Evolutionary conservation across 2,797 vertebrate genomes (phyloP), one percentile per base, ranked within the genome.

Genomic region (Melanotaenia trifasciata): DNA sequence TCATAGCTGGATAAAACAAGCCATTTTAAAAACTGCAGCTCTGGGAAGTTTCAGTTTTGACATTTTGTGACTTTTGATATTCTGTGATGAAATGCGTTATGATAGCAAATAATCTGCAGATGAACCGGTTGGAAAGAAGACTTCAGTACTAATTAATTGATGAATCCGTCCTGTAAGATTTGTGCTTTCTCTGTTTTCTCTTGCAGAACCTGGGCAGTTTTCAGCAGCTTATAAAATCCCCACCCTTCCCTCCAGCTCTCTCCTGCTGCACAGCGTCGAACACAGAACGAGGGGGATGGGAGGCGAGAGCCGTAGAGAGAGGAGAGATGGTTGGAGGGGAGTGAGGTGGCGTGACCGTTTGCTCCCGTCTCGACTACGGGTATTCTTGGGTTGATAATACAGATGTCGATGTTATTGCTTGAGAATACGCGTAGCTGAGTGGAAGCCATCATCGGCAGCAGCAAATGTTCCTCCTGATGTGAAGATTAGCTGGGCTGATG

Each of bases 321-420:
- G 67, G 78, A 83, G 83, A 78, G 87, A 57, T 57, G 80, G 81
- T 45, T 87, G 86, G 87, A 88, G 90, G 87, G 87, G 85, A 85
- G 89, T 20, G 80, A 84, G 80, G 90, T 89, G 84, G 88, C 57
- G 43, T 75, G 69, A 51, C 84, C 62, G 71, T 85, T 80, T 89
- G 94, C 94, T 93, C 94, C 94, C 83, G 89, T 91, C 92, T 91
- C 95, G 90, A 93, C 90, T 91, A 95, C 90, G 92, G 92, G 93
- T 94, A 94, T 94, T 94, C 93, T 94, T 93, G 91, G 91, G 93
- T 93, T 93, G 92, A 95, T 93, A 95, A 94, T 93, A 94, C 95
- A 93, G 89, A 94, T 91, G 93, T 93, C 88, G 93, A 92, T 94
- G 92, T 94, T 94, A 93, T 93, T 94, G 92, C 93, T 95, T 94